Conservation (phyloP, 2,888 invertebrate genomes). For the Caenorhabditis virilis region DNA sequence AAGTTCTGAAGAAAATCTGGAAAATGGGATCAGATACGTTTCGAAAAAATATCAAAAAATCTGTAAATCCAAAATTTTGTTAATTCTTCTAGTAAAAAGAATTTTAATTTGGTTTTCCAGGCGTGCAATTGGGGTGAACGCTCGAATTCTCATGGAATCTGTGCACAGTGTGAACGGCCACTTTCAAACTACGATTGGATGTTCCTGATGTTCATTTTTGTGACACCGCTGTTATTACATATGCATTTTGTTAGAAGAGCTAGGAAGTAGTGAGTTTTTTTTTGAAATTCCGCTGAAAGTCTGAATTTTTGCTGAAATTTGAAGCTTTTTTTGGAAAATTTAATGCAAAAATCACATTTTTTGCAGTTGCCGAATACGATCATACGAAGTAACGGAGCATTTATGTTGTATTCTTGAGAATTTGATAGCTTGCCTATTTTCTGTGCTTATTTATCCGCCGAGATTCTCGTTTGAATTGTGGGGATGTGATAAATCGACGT, state of each 20-base stretch:
- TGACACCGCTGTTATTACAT: constrained; percentile 85
- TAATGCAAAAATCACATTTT: background rate
- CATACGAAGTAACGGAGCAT: constrained; percentile 34
- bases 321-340: constrained; percentile 9
- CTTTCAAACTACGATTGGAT: constrained; percentile 59
- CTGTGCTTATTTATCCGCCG: constrained; percentile 83
- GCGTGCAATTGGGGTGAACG: constrained; percentile 59
- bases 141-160: constrained; percentile 28
- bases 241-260: constrained; percentile 82
- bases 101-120: constrained; percentile 17
- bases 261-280: constrained; percentile 24
- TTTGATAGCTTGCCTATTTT: constrained; percentile 78
- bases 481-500: constrained; percentile 69
- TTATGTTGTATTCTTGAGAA: constrained; percentile 81
- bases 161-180: constrained; percentile 48
- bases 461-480: constrained; percentile 80
- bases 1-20: no score
- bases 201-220: constrained; percentile 85
- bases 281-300: background rate
- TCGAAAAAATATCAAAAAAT: no score
- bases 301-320: background rate
- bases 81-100: background rate
- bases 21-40: no score
- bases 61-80: background rate
- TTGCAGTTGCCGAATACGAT: constrained; percentile 33